phyloP scores from a whole-genome alignment of 2,888 invertebrate genomes.

The Belgica antarctica region DNA sequence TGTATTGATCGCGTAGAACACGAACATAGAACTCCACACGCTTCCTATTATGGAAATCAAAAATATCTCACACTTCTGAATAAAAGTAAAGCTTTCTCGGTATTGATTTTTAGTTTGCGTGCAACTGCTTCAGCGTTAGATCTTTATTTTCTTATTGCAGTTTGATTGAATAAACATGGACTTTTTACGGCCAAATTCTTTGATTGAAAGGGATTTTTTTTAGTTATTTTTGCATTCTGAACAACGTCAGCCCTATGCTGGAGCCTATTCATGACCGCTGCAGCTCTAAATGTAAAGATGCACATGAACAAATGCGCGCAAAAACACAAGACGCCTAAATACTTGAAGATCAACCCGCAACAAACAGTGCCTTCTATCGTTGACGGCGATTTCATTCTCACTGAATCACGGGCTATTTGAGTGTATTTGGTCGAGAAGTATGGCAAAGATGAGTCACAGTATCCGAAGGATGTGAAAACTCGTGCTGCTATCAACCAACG shows the following conservation, averaged over 20 bases:
- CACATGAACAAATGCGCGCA: slow-evolving; percentile 59
- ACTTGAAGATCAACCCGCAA: slow-evolving; percentile 51
- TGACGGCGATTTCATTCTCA: slow-evolving; percentile 26
- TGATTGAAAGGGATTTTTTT: too few species aligned
- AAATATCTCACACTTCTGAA: too few species aligned
- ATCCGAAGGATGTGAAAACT: slow-evolving; percentile 68
- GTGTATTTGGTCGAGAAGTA: slow-evolving; percentile 43
- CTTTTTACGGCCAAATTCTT: too few species aligned
- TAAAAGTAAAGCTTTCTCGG: too few species aligned
- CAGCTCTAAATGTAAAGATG: slow-evolving; percentile 60
- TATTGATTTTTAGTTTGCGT: too few species aligned
- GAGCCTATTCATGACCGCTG: slow-evolving; percentile 59
- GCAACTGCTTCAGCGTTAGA: too few species aligned
- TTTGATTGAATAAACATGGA: too few species aligned
- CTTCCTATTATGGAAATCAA: too few species aligned
- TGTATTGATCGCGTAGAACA: too few species aligned
- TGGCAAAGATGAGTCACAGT: slow-evolving; percentile 61
- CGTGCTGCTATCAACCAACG: slow-evolving; percentile 70
- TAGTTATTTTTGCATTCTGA: too few species aligned
- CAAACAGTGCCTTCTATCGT: slow-evolving; percentile 40
- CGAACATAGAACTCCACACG: too few species aligned
- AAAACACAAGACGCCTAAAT: slow-evolving; percentile 64
- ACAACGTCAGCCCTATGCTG: slow-evolving; percentile 62
- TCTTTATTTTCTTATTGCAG: too few species aligned
- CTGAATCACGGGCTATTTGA: slow-evolving; percentile 37